phyloP scores from a whole-genome alignment of 2,113 vertebrate genomes.

The Ellobius talpinus region DNA sequence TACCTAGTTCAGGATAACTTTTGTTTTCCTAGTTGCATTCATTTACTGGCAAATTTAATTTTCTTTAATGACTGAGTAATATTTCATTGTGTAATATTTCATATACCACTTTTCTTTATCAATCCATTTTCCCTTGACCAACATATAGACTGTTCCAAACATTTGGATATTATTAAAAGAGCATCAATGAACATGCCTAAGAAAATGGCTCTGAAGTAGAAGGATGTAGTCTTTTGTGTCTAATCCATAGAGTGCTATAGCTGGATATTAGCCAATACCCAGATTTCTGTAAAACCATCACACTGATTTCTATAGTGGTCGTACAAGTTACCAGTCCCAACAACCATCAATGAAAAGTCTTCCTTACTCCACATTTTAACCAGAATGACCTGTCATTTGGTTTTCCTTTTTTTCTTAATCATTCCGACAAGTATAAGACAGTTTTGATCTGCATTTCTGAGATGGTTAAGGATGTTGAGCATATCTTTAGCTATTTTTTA shows the following conservation, averaged over 20 bases:
- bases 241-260: not conserved
- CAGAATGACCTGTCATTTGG: not conserved
- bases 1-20: not conserved
- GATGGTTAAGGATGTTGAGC: not conserved
- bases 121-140: not conserved
- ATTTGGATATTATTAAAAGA: not conserved
- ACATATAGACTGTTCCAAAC: not conserved
- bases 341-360: not conserved
- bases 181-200: not conserved
- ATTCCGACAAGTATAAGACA: not conserved
- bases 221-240: not conserved
- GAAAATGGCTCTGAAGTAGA: not conserved
- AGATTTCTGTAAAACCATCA: not conserved
- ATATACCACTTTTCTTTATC: not conserved
- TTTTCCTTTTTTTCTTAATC: not conserved
- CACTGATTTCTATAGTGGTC: not conserved
- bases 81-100: no score
- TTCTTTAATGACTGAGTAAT: no score
- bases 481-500: no score
- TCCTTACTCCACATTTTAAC: not conserved
- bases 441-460: not conserved
- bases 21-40: no score
- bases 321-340: not conserved
- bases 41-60: no score
- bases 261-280: not conserved